phyloP scores from a whole-genome alignment of 2,113 vertebrate genomes.

The Sylvilagus bachmani region DNA sequence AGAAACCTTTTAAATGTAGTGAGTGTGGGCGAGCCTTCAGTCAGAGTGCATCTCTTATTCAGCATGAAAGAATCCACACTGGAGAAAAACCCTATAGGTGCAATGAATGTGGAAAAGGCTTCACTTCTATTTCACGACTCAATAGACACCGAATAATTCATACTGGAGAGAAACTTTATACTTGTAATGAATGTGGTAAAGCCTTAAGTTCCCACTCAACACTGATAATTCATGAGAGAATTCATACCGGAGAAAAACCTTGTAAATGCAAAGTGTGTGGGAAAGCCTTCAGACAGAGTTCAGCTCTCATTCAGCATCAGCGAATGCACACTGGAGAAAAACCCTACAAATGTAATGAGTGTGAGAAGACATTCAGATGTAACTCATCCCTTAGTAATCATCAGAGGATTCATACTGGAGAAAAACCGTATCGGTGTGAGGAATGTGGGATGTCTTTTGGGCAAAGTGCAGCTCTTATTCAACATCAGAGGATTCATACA shows the following conservation, averaged over 20 bases:
- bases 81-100: conserved; percentile 77
- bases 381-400: conserved; percentile 76
- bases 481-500: conserved; percentile 73
- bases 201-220: conserved; percentile 79
- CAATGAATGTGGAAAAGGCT: conserved; percentile 78
- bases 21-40: conserved; percentile 78
- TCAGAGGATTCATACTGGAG: conserved; percentile 78
- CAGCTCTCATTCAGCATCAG: conserved; percentile 72
- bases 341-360: conserved; percentile 71
- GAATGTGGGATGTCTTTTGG: conserved; percentile 76
- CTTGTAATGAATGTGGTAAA: conserved; percentile 82
- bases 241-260: conserved; percentile 73
- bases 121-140: conserved; percentile 80
- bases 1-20: conserved; percentile 74
- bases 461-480: conserved; percentile 74
- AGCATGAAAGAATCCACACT: conserved; percentile 77
- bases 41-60: conserved; percentile 74
- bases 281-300: conserved; percentile 72
- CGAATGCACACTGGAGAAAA: conserved; percentile 75
- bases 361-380: conserved; percentile 71
- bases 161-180: conserved; percentile 73
- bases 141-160: conserved; percentile 84
- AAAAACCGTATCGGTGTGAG: conserved; percentile 62
- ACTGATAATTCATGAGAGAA: conserved; percentile 72
- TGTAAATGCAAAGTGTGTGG: conserved; percentile 72